A percentile compares a stretch with the other conserved stretches of the same genome.
Conservation (phyloP, 2,888 invertebrate species). For the Polyommatus iphigenia region DNA sequence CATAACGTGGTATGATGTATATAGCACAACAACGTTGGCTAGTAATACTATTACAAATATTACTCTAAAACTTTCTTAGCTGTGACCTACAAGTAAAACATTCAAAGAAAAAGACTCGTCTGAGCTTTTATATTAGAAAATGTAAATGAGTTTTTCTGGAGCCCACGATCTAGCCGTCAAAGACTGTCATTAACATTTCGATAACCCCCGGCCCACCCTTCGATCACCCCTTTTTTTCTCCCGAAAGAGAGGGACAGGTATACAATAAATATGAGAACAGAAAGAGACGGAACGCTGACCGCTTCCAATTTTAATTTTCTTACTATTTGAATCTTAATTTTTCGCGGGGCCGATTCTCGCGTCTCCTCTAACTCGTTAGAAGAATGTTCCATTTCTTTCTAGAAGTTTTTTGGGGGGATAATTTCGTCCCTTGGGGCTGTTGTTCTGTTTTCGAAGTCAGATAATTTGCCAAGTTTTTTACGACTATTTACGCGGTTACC, state of each 20-base stretch:
- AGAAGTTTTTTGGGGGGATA: slow-evolving; percentile 53
- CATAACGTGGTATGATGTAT: too few species aligned
- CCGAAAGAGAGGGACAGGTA: slow-evolving; percentile 40
- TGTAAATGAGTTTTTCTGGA: slow-evolving; percentile 41
- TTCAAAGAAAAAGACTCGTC: background rate
- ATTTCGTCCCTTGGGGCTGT: slow-evolving; percentile 33
- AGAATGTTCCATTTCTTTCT: slow-evolving; percentile 55
- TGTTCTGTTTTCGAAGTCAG: slow-evolving; percentile 35
- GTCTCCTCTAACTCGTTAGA: slow-evolving; percentile 50
- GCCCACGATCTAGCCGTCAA: slow-evolving; percentile 43
- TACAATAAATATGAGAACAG: slow-evolving; percentile 38
- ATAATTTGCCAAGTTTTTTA: slow-evolving; percentile 19
- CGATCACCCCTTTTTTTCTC: slow-evolving; percentile 66
- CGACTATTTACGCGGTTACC: slow-evolving; percentile 21
- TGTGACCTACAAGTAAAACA: background rate
- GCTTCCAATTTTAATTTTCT: slow-evolving; percentile 80
- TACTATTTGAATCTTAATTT: slow-evolving; percentile 80
- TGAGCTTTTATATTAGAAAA: slow-evolving; percentile 37
- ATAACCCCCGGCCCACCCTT: slow-evolving; percentile 49
- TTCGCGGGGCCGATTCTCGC: slow-evolving; percentile 62
- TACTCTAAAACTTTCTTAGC: background rate
- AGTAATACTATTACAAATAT: background rate
- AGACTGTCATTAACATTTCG: slow-evolving; percentile 64
- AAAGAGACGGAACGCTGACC: slow-evolving; percentile 62
- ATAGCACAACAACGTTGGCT: too few species aligned